Percentiles rank a stretch among this genome's conserved stretches.
Evolutionary conservation across 2,888 invertebrate species (phyloP).

Genomic region (Volucella zonaria): DNA sequence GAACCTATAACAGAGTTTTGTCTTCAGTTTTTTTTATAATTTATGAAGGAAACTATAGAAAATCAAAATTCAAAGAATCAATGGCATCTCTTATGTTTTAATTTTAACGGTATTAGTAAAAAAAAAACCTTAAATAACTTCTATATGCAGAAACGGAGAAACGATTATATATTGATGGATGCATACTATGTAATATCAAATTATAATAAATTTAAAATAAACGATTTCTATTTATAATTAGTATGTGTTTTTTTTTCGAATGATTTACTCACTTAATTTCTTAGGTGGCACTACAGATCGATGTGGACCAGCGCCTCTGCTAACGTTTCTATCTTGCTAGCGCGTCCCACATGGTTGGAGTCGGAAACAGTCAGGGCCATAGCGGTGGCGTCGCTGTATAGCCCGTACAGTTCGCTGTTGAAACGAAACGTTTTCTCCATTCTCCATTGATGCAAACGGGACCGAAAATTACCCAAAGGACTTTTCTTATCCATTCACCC

Average conservation of each 20-base stretch:
- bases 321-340: too few relatives aligned
- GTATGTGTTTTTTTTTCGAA: slow-evolving; percentile 2
- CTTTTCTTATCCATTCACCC: too few relatives aligned
- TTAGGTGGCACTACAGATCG: too few relatives aligned
- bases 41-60: slow-evolving; percentile 16
- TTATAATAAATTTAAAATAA: slow-evolving; percentile 66
- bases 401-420: too few relatives aligned
- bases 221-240: slow-evolving; percentile 68
- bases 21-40: too few relatives aligned
- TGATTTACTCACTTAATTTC: neutral
- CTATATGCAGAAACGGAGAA: slow-evolving; percentile 19
- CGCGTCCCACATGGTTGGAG: too few relatives aligned
- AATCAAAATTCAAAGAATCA: slow-evolving; percentile 24
- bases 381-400: too few relatives aligned
- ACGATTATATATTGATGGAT: slow-evolving; percentile 58
- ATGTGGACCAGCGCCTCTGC: too few relatives aligned
- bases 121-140: neutral
- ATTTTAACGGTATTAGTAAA: slow-evolving; percentile 46
- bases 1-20: slow-evolving; percentile 1
- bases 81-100: slow-evolving; percentile 53
- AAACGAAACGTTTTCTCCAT: too few relatives aligned
- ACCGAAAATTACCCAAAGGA: too few relatives aligned
- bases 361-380: too few relatives aligned
- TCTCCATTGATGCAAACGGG: too few relatives aligned
- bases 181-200: slow-evolving; percentile 68